These are phyloP conservation scores for Lasiurus borealis DNA, from an alignment of 2,113 vertebrate species.

Conservation along the genomic window DNA sequence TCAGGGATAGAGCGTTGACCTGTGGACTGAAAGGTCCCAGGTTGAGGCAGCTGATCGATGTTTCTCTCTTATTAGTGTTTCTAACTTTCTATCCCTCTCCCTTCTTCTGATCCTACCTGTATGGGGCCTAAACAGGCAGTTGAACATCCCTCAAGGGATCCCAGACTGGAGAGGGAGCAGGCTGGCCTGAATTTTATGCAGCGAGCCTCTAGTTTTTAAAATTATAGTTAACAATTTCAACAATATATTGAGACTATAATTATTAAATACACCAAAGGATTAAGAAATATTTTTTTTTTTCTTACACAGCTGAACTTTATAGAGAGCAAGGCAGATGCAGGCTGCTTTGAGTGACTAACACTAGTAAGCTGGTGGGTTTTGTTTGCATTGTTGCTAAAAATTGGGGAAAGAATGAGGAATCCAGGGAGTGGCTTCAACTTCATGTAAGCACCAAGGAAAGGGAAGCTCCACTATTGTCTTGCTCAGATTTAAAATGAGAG, in stretches of 20 bases:
- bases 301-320: background rate
- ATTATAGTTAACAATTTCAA: background rate
- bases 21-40: no score
- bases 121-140: no score
- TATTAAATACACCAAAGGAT: background rate
- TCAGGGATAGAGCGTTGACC: no score
- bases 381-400: background rate
- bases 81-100: no score
- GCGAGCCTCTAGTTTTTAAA: background rate
- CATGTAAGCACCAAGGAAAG: no score
- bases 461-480: background rate
- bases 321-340: background rate
- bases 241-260: background rate
- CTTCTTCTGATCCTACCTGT: no score
- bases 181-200: no score
- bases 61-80: no score
- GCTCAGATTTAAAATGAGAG: background rate
- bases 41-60: no score
- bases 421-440: background rate
- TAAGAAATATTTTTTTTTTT: background rate
- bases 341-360: background rate
- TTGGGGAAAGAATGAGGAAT: background rate
- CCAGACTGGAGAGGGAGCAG: no score
- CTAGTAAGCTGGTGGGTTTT: background rate
- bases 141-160: no score